These are phyloP conservation scores for Gymnocheta viridis DNA, from an alignment of 2,888 invertebrate species.

Conservation along the genomic window DNA sequence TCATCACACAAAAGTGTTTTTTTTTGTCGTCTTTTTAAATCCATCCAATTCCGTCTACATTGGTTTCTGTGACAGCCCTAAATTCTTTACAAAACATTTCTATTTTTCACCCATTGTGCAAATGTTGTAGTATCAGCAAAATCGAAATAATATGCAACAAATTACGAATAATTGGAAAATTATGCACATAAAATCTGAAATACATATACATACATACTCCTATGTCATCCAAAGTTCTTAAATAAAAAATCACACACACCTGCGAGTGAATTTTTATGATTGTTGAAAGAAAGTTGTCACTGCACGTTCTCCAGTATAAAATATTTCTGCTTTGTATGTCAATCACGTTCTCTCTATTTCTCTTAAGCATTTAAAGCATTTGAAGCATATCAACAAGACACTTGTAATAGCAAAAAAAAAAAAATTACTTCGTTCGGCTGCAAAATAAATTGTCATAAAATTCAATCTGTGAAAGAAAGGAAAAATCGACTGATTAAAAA, in stretches of 20 bases:
- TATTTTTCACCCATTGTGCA: background rate
- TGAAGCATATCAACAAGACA: background rate
- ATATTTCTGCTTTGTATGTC: slow-evolving; percentile 8
- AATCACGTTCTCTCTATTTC: slow-evolving; percentile 43
- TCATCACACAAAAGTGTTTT: too few species aligned
- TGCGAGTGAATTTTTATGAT: background rate
- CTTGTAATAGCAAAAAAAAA: background rate
- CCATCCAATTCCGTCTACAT: too few species aligned
- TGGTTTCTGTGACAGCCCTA: too few species aligned
- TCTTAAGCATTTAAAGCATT: background rate
- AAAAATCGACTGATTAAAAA: background rate
- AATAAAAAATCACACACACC: background rate
- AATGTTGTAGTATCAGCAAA: background rate
- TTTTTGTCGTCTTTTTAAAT: too few species aligned
- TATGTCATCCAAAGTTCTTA: background rate
- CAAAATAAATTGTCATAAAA: background rate
- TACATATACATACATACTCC: background rate
- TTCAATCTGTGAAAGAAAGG: background rate
- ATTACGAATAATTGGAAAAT: slow-evolving; percentile 27
- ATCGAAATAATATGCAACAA: slow-evolving; percentile 21
- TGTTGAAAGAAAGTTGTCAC: background rate
- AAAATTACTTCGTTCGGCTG: background rate
- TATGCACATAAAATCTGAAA: background rate
- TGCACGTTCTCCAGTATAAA: background rate
- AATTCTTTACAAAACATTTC: too few species aligned